These are phyloP conservation scores for Sminthurides aquaticus DNA, from an alignment of 2,888 invertebrate species.

Conservation along the genomic window DNA sequence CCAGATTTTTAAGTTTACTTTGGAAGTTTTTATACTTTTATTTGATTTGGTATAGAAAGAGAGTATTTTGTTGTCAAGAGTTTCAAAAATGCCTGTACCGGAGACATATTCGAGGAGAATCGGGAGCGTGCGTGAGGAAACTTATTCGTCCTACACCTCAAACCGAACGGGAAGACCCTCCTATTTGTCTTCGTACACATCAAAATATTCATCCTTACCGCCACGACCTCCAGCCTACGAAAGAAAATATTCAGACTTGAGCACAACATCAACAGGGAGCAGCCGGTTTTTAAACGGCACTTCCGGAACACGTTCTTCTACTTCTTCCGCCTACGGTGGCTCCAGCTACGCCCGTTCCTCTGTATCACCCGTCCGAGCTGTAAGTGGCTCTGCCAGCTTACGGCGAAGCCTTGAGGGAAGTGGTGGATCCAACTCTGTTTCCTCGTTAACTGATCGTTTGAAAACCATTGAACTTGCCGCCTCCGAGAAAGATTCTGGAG, in stretches of 20 bases:
- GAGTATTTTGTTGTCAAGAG: background rate
- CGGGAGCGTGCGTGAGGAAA: conserved; percentile 33
- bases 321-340: conserved; percentile 12
- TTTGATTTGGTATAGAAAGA: background rate
- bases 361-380: conserved; percentile 36
- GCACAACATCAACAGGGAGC: conserved; percentile 18
- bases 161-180: conserved; percentile 27
- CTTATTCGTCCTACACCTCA: conserved; percentile 26
- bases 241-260: conserved; percentile 37
- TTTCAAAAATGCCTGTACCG: conserved; percentile 36
- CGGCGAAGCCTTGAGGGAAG: conserved; percentile 21
- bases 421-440: background rate
- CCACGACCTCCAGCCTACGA: conserved; percentile 38
- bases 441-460: conserved; percentile 32
- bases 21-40: background rate
- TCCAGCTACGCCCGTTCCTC: conserved; percentile 30
- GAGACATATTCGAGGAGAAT: conserved; percentile 36
- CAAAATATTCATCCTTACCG: conserved; percentile 32
- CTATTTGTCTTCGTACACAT: conserved; percentile 34
- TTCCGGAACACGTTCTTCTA: conserved; percentile 24
- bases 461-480: conserved; percentile 32
- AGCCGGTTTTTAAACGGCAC: conserved; percentile 33
- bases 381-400: conserved; percentile 15
- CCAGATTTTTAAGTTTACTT: background rate
- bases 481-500: conserved; percentile 31